A percentile compares a stretch with the other conserved stretches of the same genome.
These are phyloP conservation scores for Trichonephila clavipes DNA, from an alignment of 1,140 invertebrate genomes.

Conservation along the genomic window DNA sequence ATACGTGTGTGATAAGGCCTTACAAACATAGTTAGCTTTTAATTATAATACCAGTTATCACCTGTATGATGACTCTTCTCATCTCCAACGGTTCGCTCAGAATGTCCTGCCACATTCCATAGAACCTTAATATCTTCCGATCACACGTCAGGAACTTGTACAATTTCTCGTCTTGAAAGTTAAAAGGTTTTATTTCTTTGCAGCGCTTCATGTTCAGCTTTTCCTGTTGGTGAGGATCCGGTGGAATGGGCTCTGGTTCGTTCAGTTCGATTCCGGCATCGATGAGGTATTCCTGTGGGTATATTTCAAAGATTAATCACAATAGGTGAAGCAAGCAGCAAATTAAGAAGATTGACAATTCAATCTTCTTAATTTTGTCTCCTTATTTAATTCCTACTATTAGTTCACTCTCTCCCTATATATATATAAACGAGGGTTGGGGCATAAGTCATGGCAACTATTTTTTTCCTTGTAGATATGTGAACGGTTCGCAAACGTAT, in stretches of 20 bases:
- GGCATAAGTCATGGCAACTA: no score
- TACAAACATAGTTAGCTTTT: no score
- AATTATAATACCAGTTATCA: not conserved
- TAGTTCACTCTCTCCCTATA: no score
- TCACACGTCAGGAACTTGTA: constrained; percentile 87
- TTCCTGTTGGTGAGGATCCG: constrained; percentile 85
- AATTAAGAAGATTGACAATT: no score
- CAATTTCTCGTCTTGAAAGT: constrained; percentile 81
- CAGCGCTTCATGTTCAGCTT: not conserved
- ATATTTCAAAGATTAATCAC: constrained; percentile 79
- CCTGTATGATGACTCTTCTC: constrained; percentile 50
- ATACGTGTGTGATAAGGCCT: no score
- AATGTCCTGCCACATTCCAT: constrained; percentile 89
- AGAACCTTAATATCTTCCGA: constrained; percentile 88
- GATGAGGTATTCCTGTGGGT: constrained; percentile 86
- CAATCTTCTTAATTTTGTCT: no score
- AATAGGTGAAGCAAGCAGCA: no score
- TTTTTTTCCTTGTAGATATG: no score
- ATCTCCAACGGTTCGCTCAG: constrained; percentile 48
- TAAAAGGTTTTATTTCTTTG: not conserved
- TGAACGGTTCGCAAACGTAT: no score
- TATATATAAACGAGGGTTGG: no score
- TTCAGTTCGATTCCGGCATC: constrained; percentile 91
- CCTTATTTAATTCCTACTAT: no score
- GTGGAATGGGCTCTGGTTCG: constrained; percentile 86